Evolutionary conservation across 2,113 vertebrate genomes (phyloP).

Genomic region (Lanius ludovicianus): DNA sequence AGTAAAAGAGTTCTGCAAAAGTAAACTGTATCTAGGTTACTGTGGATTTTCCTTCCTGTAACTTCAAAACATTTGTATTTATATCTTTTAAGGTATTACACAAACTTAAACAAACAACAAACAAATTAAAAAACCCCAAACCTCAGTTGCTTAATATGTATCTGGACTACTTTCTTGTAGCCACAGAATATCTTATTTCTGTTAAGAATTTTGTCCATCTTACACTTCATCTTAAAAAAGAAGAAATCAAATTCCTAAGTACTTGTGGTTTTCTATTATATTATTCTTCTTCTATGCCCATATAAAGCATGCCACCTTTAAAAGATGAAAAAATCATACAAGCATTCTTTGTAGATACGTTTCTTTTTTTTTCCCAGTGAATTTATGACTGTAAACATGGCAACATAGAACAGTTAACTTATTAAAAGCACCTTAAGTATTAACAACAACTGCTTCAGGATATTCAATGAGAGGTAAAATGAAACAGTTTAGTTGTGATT

Average conservation of each 20-base stretch:
- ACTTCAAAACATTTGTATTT: background rate
- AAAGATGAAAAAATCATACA: background rate
- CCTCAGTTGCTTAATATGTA: background rate
- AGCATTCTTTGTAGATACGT: background rate
- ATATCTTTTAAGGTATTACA: background rate
- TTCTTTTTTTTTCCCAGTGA: background rate
- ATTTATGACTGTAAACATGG: background rate
- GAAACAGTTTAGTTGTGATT: background rate
- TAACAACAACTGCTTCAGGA: background rate
- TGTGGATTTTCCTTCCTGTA: background rate
- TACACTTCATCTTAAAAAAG: background rate
- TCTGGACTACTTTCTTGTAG: background rate
- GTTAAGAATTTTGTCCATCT: background rate
- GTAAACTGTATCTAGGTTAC: background rate
- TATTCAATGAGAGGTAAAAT: background rate
- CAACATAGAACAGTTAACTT: background rate
- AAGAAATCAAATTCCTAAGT: background rate
- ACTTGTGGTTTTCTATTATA: background rate
- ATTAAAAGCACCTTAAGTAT: background rate
- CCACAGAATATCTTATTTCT: background rate
- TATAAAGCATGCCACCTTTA: background rate
- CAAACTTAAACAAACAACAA: background rate
- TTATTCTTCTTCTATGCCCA: fast-evolving
- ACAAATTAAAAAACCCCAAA: background rate
- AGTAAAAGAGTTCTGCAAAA: background rate